Conservation (phyloP, 35 echinoderm and acorn worm genomes). For the Holothuria glaberrima region DNA sequence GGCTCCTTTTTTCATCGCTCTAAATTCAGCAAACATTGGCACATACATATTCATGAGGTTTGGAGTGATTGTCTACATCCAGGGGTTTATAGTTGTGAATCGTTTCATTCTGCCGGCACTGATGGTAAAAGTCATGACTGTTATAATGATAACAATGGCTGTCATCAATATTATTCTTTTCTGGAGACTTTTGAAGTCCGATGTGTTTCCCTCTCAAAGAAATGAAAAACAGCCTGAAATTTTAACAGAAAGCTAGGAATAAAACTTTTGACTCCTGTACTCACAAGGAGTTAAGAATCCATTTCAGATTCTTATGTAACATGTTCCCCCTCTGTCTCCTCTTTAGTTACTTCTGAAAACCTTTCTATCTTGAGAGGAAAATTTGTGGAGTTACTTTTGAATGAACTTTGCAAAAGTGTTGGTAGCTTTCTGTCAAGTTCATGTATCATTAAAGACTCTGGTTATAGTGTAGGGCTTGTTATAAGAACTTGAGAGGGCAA, state of each 20-base stretch:
- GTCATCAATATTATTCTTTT: slow-evolving; percentile 41
- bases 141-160: background rate
- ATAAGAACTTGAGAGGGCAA: too few relatives aligned
- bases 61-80: slow-evolving; percentile 25
- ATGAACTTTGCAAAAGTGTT: too few relatives aligned
- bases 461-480: too few relatives aligned
- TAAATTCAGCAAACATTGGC: slow-evolving; percentile 21
- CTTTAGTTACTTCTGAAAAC: too few relatives aligned
- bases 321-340: too few relatives aligned
- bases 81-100: background rate
- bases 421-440: too few relatives aligned
- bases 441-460: too few relatives aligned
- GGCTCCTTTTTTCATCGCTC: background rate
- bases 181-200: slow-evolving; percentile 35
- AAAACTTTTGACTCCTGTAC: too few relatives aligned
- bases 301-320: too few relatives aligned
- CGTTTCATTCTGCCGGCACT: background rate
- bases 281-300: too few relatives aligned
- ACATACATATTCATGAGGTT: slow-evolving; percentile 40
- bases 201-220: background rate
- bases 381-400: too few relatives aligned
- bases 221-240: background rate
- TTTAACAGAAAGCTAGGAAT: background rate
- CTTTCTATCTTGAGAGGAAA: too few relatives aligned
- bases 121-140: background rate